A percentile compares a stretch with the other conserved stretches of the same genome.
These are phyloP conservation scores for Tinea semifulvella DNA, from an alignment of 2,888 invertebrate species.

Conservation along the genomic window DNA sequence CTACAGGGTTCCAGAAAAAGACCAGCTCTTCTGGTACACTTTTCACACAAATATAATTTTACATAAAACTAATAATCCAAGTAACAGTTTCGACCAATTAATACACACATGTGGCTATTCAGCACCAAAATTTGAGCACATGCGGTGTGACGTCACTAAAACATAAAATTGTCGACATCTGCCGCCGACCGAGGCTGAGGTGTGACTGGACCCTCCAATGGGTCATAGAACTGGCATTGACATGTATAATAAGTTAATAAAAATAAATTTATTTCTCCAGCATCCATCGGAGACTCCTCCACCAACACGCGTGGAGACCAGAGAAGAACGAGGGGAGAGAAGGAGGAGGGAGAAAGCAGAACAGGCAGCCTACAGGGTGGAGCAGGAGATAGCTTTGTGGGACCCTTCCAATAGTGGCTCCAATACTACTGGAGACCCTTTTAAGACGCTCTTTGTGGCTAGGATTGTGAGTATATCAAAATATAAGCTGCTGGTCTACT, in stretches of 20 bases:
- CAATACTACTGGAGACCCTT: conserved; percentile 90
- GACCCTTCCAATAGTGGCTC: conserved; percentile 82
- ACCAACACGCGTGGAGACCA: conserved; percentile 92
- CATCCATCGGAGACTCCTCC: conserved; percentile 98
- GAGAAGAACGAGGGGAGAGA: conserved; percentile 91
- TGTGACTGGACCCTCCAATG: no score
- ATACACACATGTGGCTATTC: no score
- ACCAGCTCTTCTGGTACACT: no score
- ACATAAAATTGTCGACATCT: no score
- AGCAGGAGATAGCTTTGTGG: conserved; percentile 98
- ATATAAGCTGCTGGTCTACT: not conserved
- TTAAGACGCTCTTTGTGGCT: conserved; percentile 96
- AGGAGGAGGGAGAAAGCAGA: conserved; percentile 93
- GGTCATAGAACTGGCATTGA: no score
- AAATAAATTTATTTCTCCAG: conserved; percentile 47
- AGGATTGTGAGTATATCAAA: conserved; percentile 92
- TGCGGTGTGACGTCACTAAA: no score
- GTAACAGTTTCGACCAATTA: no score
- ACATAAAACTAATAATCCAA: no score
- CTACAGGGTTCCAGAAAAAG: no score
- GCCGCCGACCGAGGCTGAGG: no score
- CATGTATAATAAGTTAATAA: not conserved
- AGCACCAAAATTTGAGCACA: no score
- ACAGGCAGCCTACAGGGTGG: conserved; percentile 96
- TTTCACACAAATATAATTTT: no score